Evolutionary conservation across 2,797 vertebrate species (phyloP).

Genomic region (Xiphophorus birchmanni): DNA sequence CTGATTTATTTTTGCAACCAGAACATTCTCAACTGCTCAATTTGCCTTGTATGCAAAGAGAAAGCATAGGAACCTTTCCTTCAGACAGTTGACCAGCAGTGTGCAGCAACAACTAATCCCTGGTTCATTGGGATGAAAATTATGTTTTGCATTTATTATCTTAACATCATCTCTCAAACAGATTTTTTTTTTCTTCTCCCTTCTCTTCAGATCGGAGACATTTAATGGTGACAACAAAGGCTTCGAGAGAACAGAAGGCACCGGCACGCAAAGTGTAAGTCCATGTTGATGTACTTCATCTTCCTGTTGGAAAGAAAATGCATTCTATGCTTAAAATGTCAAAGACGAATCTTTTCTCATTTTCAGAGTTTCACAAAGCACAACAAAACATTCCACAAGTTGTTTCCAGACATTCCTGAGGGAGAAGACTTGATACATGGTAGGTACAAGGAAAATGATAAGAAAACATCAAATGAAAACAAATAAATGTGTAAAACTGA

Average conservation of each 20-base stretch:
- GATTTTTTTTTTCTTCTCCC: not conserved
- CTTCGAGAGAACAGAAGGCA: constrained; percentile 60
- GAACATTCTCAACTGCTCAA: not conserved
- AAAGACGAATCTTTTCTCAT: not conserved
- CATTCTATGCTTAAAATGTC: not conserved
- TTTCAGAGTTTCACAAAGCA: constrained; percentile 83
- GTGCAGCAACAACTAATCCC: not conserved
- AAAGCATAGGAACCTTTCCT: not conserved
- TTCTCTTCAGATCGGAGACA: constrained; percentile 79
- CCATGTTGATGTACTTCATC: not conserved
- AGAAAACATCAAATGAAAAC: not conserved
- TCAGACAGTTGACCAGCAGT: not conserved
- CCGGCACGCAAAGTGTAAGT: constrained; percentile 78
- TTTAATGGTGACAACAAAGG: constrained; percentile 68
- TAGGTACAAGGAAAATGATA: constrained; percentile 47
- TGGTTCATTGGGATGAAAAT: not conserved
- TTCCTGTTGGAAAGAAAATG: not conserved
- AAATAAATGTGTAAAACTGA: not conserved
- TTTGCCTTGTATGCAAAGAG: not conserved
- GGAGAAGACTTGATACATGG: constrained; percentile 83
- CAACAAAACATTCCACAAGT: constrained; percentile 84
- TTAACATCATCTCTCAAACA: not conserved
- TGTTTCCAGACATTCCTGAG: constrained; percentile 83
- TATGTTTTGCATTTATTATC: not conserved
- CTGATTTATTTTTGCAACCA: not conserved